Base-by-base conservation (phyloP, 2,797 vertebrate species). In the Cyclura pinguis region DNA sequence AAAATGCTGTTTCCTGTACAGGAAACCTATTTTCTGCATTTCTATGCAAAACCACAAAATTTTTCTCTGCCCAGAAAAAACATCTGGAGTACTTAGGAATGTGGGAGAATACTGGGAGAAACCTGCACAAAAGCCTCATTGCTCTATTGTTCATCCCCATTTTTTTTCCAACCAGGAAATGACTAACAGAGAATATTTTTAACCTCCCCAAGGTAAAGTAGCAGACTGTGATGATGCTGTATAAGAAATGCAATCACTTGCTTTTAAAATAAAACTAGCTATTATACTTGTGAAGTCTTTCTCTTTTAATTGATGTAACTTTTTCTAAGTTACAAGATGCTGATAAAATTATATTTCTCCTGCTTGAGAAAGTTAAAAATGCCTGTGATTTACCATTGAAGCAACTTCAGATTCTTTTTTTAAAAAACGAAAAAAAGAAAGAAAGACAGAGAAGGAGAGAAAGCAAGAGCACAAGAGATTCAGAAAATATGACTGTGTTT, bases 401-500 rank as follows among this genome's bases (percentile, higher is more conserved):
- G 89, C 35, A 92, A 94, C 85, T 87, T 89, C 52, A 80, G 64
- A 91, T 42, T 93, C 88, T 5, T 35, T 35, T 50, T 50, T 77
- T 13, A 12, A 82, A 94, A 59, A 62, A 88, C 85, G 93, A 93
- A 90, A 85, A 92, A 35, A 20, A 38, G 12, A 52, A 73, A 12
- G 16, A n/a, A 32, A 92, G 90, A 88, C 24, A 20, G 29, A 47
- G 42, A 29, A 20, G 22, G 12, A 6, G n/a, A 55, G 5, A n/a
- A 6, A 50, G 29, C 9, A 9, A 27, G 57, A 55, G 38, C 62
- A n/a, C 1, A 13, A 57, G 69, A 69, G 93, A 78, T 22, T 24
- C 89, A 84, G 67, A 94, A 92, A 73, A 27, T 0, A 67, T 85
- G 91, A 16, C 59, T 85, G 24, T 89, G 86, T 91, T 92, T 92